Evolutionary conservation across 1,140 invertebrate species (phyloP).

Genomic region (Cyrtorhinus lividipennis): DNA sequence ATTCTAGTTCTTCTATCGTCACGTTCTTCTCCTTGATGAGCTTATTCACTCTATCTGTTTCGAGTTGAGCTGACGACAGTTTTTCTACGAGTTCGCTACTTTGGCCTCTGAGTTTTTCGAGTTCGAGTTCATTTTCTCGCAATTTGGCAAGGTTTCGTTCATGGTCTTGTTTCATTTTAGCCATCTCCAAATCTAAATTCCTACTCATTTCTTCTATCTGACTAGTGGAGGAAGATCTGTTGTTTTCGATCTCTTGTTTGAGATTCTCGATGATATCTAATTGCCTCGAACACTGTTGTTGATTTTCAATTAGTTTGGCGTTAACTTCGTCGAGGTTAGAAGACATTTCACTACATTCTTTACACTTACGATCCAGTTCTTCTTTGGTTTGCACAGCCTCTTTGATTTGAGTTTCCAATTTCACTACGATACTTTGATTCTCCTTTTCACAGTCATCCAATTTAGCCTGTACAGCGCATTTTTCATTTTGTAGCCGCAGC

Average conservation of each 20-base stretch:
- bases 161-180: neutral
- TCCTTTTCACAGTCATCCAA: slow-evolving; percentile 29
- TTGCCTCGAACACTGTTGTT: neutral
- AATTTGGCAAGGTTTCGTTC: neutral
- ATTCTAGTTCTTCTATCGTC: neutral
- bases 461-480: slow-evolving; percentile 31
- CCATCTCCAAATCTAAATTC: neutral
- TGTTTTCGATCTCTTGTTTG: neutral
- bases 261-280: neutral
- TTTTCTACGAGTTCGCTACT: neutral
- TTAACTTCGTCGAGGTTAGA: neutral
- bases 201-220: neutral
- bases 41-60: neutral
- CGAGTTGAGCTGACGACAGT: neutral
- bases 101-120: neutral
- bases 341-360: neutral
- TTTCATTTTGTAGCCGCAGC: slow-evolving; percentile 30
- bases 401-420: slow-evolving; percentile 17
- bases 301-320: neutral
- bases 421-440: slow-evolving; percentile 31
- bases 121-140: neutral
- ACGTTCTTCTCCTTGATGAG: neutral
- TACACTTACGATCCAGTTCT: neutral
- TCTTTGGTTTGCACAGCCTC: neutral
- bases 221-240: neutral